Percentiles rank a stretch among this genome's conserved stretches.
phyloP scores from a whole-genome alignment of 2,113 vertebrate species.

The Sialia sialis region DNA sequence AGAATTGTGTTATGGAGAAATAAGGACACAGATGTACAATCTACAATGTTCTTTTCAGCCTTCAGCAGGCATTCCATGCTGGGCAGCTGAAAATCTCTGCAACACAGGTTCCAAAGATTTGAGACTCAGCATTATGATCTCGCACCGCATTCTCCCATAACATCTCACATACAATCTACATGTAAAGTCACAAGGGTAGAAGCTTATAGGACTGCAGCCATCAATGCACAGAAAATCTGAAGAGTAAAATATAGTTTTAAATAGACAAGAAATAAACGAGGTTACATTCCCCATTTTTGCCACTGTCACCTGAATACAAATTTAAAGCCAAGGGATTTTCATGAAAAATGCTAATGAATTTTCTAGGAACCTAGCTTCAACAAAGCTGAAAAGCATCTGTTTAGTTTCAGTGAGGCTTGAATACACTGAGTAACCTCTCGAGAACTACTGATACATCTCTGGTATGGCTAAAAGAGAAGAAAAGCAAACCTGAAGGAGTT shows the following conservation, averaged over 20 bases:
- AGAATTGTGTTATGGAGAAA: background rate
- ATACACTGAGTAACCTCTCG: background rate
- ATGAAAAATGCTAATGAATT: conserved; percentile 21
- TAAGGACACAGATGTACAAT: background rate
- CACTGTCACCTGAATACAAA: background rate
- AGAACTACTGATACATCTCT: background rate
- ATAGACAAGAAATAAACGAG: background rate
- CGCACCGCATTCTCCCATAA: background rate
- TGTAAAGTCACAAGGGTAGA: background rate
- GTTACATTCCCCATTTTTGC: background rate
- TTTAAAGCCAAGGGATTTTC: background rate
- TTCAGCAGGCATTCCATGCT: background rate
- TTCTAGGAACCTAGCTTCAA: background rate
- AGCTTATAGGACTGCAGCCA: background rate
- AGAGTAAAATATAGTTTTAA: background rate
- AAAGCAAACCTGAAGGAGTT: background rate
- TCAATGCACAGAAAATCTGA: background rate
- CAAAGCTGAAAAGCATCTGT: conserved; percentile 6
- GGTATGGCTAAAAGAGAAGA: background rate
- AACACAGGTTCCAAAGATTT: background rate
- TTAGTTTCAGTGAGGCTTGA: background rate
- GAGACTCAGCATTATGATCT: background rate
- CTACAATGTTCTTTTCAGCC: background rate
- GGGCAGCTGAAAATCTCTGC: background rate
- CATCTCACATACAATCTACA: background rate